Evolutionary conservation across 2,888 invertebrate genomes (phyloP).

Genomic region (Tridacna crocea): DNA sequence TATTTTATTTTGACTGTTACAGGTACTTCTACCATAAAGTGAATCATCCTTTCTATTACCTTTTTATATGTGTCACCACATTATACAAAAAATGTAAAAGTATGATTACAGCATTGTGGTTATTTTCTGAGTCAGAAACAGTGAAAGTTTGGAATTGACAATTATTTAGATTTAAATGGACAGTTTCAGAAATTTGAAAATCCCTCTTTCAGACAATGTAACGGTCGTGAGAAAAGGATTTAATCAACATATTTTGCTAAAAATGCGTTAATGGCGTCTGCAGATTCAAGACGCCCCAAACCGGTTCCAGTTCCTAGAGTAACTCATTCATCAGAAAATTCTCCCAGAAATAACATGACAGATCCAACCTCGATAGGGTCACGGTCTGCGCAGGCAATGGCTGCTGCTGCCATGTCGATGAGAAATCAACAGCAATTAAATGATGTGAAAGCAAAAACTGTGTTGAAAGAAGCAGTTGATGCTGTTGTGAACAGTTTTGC

Average conservation of each 20-base stretch:
- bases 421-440: constrained; percentile 65
- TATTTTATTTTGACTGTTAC: too few species aligned
- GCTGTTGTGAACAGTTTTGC: constrained; percentile 90
- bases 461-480: constrained; percentile 89
- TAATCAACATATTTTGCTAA: not conserved
- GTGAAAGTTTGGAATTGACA: too few species aligned
- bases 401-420: constrained; percentile 64
- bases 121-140: too few species aligned
- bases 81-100: too few species aligned
- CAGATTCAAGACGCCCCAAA: constrained; percentile 43
- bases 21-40: too few species aligned
- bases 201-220: too few species aligned
- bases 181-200: too few species aligned
- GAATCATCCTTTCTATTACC: too few species aligned
- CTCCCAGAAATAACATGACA: constrained; percentile 47
- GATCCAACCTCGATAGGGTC: constrained; percentile 52
- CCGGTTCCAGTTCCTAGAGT: constrained; percentile 61
- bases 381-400: constrained; percentile 65
- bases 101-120: too few species aligned
- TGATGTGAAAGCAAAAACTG: constrained; percentile 80
- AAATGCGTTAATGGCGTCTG: constrained; percentile 46
- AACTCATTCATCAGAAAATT: constrained; percentile 35
- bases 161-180: too few species aligned
- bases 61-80: too few species aligned
- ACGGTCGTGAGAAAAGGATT: too few species aligned